A percentile compares a stretch with the other conserved stretches of the same genome.
Conservation (phyloP, 2,797 vertebrate genomes). For the Coendou prehensilis region DNA sequence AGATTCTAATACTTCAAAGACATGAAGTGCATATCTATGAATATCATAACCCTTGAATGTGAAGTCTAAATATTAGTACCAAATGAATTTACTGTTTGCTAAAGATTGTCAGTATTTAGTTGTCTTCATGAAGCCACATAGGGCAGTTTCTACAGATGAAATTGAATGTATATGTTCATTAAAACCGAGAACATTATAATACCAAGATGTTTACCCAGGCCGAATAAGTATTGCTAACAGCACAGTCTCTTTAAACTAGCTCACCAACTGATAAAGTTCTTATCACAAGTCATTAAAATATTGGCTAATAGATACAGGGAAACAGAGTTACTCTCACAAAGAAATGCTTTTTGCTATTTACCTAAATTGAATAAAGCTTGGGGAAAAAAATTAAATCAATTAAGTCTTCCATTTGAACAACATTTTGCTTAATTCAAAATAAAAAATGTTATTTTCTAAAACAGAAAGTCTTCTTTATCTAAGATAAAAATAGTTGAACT, state of each 20-base stretch:
- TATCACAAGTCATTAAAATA: constrained; percentile 62
- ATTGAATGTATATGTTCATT: neutral
- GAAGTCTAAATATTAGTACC: neutral
- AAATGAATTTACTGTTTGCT: constrained; percentile 1
- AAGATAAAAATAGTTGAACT: constrained; percentile 83
- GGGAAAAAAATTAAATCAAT: constrained; percentile 43
- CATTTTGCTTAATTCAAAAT: constrained; percentile 63
- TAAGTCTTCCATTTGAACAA: constrained; percentile 68
- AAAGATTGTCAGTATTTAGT: constrained; percentile 5
- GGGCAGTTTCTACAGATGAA: neutral
- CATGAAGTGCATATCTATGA: neutral
- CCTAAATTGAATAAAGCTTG: constrained; percentile 32
- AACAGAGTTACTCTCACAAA: constrained; percentile 29
- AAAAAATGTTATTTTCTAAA: neutral
- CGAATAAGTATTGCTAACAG: neutral
- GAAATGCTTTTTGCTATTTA: constrained; percentile 22
- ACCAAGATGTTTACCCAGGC: neutral
- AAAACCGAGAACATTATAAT: constrained; percentile 5
- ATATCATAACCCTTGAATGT: neutral
- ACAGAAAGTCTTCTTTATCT: neutral
- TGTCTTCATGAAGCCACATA: neutral
- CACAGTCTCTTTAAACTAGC: neutral
- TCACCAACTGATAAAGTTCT: constrained; percentile 1
- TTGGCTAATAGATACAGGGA: neutral
- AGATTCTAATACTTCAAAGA: neutral